Evolutionary conservation across 2,888 invertebrate genomes (phyloP).

Genomic region (Corythucha ciliata): DNA sequence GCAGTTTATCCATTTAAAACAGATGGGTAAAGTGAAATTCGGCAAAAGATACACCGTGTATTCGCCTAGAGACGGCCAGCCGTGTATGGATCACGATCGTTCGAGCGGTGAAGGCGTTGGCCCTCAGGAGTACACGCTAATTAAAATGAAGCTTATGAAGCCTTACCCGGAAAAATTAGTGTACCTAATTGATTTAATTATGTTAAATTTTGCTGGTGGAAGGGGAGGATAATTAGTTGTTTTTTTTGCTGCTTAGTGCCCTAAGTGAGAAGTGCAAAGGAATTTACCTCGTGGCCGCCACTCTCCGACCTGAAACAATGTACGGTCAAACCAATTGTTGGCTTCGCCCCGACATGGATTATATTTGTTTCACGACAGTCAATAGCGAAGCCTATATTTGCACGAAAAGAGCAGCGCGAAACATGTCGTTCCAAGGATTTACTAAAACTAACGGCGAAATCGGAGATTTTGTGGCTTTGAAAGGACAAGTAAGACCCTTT

Average conservation of each 20-base stretch:
- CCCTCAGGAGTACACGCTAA: constrained; percentile 93
- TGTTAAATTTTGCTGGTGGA: neutral
- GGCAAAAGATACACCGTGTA: constrained; percentile 95
- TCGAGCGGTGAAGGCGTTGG: constrained; percentile 94
- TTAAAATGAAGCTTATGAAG: constrained; percentile 53
- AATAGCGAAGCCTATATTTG: constrained; percentile 74
- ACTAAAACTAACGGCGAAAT: constrained; percentile 60
- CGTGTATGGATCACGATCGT: constrained; percentile 99
- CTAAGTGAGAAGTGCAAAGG: constrained; percentile 45
- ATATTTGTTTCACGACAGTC: constrained; percentile 72
- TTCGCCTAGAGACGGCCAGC: constrained; percentile 93
- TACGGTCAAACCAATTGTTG: constrained; percentile 99
- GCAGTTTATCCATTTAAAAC: constrained; percentile 84
- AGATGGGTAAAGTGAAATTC: constrained; percentile 82
- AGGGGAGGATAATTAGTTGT: neutral
- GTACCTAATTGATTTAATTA: neutral
- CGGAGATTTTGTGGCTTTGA: constrained; percentile 49
- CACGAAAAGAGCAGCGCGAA: constrained; percentile 79
- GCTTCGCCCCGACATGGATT: constrained; percentile 89
- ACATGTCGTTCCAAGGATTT: constrained; percentile 93
- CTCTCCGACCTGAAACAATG: constrained; percentile 98
- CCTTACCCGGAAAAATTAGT: constrained; percentile 59
- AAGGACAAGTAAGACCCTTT: constrained; percentile 50
- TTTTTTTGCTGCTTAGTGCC: neutral
- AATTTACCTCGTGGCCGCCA: constrained; percentile 89